Evolutionary conservation across 1,140 invertebrate genomes (phyloP).

Genomic region (Drosophila quadrilineata): DNA sequence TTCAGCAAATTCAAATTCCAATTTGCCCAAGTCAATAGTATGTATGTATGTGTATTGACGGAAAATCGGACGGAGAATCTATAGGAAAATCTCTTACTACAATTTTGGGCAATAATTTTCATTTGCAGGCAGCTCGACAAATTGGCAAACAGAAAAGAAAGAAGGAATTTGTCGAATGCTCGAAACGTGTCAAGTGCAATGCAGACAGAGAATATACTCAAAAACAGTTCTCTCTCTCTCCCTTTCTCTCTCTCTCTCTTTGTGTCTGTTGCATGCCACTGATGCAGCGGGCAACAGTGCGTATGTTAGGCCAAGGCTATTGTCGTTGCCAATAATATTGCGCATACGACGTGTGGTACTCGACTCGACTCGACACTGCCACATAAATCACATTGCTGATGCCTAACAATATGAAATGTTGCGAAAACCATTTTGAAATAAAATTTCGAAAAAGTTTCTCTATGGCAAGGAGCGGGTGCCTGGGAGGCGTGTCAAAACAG

Average conservation of each 20-base stretch:
- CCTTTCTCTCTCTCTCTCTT: too few relatives aligned
- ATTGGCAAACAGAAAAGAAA: conserved; percentile 4
- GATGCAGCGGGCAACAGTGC: too few relatives aligned
- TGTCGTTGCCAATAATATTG: conserved; percentile 30
- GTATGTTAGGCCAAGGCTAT: conserved; percentile 16
- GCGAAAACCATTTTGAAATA: too few relatives aligned
- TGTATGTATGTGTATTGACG: too few relatives aligned
- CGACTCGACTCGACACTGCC: conserved; percentile 3
- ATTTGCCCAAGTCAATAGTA: too few relatives aligned
- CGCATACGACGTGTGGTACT: conserved; percentile 33
- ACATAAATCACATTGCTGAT: conserved; percentile 59
- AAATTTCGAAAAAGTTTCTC: too few relatives aligned
- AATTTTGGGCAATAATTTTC: conserved; percentile 53
- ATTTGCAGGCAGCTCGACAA: too few relatives aligned
- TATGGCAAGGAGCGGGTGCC: conserved; percentile 12
- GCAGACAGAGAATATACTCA: conserved; percentile 47
- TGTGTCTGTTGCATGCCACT: too few relatives aligned
- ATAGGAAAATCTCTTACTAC: neutral
- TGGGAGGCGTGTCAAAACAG: conserved; percentile 55
- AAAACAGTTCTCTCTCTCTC: conserved; percentile 20
- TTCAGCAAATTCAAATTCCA: conserved; percentile 34
- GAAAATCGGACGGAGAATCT: neutral
- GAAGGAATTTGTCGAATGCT: too few relatives aligned
- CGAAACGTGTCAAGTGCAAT: conserved; percentile 72
- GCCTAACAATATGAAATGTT: conserved; percentile 48